phyloP scores from a whole-genome alignment of 2,113 vertebrate species.

The Odontesthes bonariensis region DNA sequence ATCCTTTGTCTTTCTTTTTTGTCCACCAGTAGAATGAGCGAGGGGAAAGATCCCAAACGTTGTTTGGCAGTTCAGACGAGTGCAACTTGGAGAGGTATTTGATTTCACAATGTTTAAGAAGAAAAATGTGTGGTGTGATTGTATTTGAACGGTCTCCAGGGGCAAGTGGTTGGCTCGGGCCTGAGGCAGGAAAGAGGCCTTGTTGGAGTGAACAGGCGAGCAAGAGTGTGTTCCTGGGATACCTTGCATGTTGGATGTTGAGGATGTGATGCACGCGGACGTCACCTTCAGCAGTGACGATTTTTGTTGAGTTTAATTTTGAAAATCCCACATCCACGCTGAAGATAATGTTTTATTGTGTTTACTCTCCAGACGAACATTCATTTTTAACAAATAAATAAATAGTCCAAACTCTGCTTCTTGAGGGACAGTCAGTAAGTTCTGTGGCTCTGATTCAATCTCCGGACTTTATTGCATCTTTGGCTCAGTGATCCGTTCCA shows the following conservation, averaged over 20 bases:
- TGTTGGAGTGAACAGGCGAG: conserved; percentile 3
- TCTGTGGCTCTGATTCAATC: conserved; percentile 51
- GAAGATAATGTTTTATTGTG: not conserved
- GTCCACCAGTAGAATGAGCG: conserved; percentile 3
- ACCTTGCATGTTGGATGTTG: not conserved
- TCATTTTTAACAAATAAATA: not conserved
- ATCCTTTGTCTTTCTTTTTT: conserved; percentile 32
- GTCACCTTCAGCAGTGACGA: conserved; percentile 1
- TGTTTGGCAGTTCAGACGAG: conserved; percentile 61
- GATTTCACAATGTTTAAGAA: conserved; percentile 73
- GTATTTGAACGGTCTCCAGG: conserved; percentile 53
- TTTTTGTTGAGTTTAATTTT: conserved; percentile 4
- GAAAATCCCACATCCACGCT: not conserved
- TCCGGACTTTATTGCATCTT: conserved; percentile 36
- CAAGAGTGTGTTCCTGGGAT: conserved; percentile 10
- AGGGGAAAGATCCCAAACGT: conserved; percentile 48
- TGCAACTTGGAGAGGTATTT: conserved; percentile 62
- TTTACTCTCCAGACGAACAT: conserved; percentile 2
- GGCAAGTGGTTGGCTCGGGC: conserved; percentile 41
- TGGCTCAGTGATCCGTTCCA: conserved; percentile 52
- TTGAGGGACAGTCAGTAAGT: conserved; percentile 13
- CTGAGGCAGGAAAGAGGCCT: conserved; percentile 43
- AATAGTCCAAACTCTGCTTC: not conserved
- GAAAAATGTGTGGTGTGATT: conserved; percentile 67
- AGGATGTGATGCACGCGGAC: conserved; percentile 16